Base-by-base conservation (phyloP, 2,888 invertebrate species). In the Nemotelus pantherinus region DNA sequence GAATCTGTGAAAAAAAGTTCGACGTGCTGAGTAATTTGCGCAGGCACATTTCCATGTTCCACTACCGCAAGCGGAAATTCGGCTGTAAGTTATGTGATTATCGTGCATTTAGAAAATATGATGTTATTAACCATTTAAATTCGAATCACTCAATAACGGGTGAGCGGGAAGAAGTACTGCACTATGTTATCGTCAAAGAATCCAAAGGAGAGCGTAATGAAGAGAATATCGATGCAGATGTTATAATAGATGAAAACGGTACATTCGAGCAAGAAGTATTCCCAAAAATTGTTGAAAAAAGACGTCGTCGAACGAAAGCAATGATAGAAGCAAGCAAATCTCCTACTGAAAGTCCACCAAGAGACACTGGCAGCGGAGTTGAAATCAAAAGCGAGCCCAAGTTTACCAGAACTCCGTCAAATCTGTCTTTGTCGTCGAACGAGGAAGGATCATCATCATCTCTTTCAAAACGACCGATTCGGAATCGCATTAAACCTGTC, bases 71-170 rank as follows among this genome's bases (percentile, higher is more conserved):
- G 1, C 90, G 91, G 82, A 89, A 93, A 47, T 95, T 92, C 84
- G 92, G 92, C 77, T 95, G 95, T 83, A 92, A 91, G 82, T 85
- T 92, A 39, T 95, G 95, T 85, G 89, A 91, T 72, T 94, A 90
- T 83, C 91, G 91, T 83, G 90, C 92, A 79, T 93, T 91, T 81
- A 87, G 89, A 10, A 92, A 91, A 81, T 89, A 89, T 68, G 91
- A 92, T 80, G 89, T 93, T 64, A 89, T 91, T 1, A 90, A 90
- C 79, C 94, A 94, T 83, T 89, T 92, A 1, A 90, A 89, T 81
- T 88, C 89, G 79, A 88, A 89, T 0, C 93, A 93, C 83, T 89
- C 90, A 81, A 87, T 91, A 50, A 90, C 89, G 76, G 88, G 88
- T 3, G 90, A 90, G 81, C 87, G 87, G 6, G 90, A 90, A 79